Base-by-base conservation (phyloP, 2,113 vertebrate genomes). In the Passerina amoena region DNA sequence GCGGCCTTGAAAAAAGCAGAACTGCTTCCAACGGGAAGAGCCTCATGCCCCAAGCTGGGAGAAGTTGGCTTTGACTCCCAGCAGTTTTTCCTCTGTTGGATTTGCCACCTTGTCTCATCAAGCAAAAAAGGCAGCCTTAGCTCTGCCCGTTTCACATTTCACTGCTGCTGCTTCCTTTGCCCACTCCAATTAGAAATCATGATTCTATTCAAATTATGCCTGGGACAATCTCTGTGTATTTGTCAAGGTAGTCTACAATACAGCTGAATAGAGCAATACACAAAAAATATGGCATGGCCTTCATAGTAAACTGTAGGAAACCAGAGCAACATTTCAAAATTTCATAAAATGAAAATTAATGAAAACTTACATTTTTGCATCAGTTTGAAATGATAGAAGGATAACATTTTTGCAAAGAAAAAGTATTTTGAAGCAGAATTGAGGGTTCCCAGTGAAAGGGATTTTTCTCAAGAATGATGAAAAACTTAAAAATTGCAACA, bases 1-100 rank as follows among this genome's bases (percentile, higher is more conserved):
- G 3, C 59, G 87, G 94, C 92, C 94, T 94, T 92, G 82, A 75
- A 93, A 96, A 96, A 96, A 59, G 24, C 91, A 94, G 51, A 66
- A 8, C 56, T 25, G 51, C 64, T 94, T 97, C 96, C 94, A 94
- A 66, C 0, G 1, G 82, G 80, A 92, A 82, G 82, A 86, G 94
- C 90, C 86, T 93, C 1, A 0, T 73, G 79, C 88, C 94, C 80
- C 69, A 78, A 54, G 95, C 94, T 95, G 88, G 79, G 27, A 92
- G 51, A 90, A 93, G 19, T 11, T 96, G 95, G 96, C 95, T 93
- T 92, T 70, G 79, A 94, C 82, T 94, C 86, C 47, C 38, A 86
- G 76, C 79, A 90, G 66, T 69, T 94, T 92, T 92, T 35, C 25
- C 71, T 92, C 66, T 86, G 54, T 70, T 92, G 88, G 64, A 88